Evolutionary conservation across 2,797 vertebrate species (phyloP).

Genomic region (Channallabes apus): DNA sequence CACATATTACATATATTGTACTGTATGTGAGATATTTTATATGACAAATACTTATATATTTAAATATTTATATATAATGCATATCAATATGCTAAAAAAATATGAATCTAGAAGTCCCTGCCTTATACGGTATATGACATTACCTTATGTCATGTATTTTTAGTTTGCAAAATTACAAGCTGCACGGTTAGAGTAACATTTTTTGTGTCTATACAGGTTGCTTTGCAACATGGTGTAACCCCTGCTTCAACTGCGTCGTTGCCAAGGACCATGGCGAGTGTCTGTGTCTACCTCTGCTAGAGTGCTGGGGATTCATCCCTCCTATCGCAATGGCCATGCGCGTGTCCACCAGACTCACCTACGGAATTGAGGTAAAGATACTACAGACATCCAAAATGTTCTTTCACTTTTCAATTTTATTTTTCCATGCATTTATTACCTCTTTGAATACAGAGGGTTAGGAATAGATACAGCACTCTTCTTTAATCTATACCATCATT

Average conservation of each 20-base stretch:
- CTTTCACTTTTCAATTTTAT: background rate
- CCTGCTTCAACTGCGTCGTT: conserved; percentile 69
- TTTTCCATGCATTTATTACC: background rate
- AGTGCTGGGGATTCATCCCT: conserved; percentile 62
- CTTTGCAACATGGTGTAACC: conserved; percentile 67
- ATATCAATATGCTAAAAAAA: background rate
- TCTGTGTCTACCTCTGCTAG: conserved; percentile 70
- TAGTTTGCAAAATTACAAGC: background rate
- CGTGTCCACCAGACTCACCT: conserved; percentile 63
- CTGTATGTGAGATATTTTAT: too few species aligned
- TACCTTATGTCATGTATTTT: background rate
- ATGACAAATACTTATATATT: too few species aligned
- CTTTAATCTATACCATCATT: background rate
- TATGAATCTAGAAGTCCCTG: background rate
- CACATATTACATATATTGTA: background rate
- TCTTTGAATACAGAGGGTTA: background rate
- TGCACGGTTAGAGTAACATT: background rate
- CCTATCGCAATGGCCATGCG: conserved; percentile 65
- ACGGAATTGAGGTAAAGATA: conserved; percentile 64
- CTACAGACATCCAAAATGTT: background rate
- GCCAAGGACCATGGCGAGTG: conserved; percentile 67
- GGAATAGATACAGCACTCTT: background rate
- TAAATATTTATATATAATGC: too few species aligned
- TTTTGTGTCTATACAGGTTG: conserved; percentile 60
- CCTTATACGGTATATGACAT: background rate